phyloP scores from a whole-genome alignment of 64 coral and sea anemone species.

The Porites lutea region DNA sequence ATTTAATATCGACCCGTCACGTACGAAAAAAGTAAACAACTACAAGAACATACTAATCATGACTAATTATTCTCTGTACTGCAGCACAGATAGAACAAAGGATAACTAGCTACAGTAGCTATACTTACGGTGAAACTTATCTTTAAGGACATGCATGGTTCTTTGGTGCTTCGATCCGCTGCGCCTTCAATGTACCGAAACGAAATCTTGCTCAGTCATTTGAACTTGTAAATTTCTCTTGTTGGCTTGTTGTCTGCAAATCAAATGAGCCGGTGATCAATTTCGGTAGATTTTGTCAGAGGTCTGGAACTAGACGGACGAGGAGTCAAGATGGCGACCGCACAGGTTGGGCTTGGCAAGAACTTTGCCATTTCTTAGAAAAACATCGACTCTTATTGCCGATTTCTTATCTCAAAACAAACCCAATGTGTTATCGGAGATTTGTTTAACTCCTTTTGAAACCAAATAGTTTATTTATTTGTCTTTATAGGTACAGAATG shows the following conservation, averaged over 20 bases:
- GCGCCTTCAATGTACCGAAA: neutral
- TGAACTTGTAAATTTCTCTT: neutral
- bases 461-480: neutral
- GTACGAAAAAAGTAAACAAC: constrained; percentile 23
- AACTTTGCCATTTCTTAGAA: constrained; percentile 31
- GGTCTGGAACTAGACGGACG: constrained; percentile 8
- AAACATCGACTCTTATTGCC: neutral
- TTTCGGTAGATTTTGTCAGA: neutral
- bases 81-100: neutral
- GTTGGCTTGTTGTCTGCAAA: neutral
- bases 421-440: neutral
- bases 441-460: neutral
- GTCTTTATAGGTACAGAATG: constrained; percentile 35
- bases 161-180: neutral
- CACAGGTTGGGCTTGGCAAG: constrained; percentile 69
- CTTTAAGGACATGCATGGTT: constrained; percentile 38
- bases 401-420: neutral
- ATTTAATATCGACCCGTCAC: too few relatives aligned
- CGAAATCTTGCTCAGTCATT: neutral
- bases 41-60: neutral
- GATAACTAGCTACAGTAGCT: neutral
- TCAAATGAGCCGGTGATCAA: neutral
- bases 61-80: neutral
- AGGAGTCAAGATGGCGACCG: constrained; percentile 85
- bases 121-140: constrained; percentile 54